Evolutionary conservation across 1,140 invertebrate species (phyloP).

Genomic region (Atta colombica): DNA sequence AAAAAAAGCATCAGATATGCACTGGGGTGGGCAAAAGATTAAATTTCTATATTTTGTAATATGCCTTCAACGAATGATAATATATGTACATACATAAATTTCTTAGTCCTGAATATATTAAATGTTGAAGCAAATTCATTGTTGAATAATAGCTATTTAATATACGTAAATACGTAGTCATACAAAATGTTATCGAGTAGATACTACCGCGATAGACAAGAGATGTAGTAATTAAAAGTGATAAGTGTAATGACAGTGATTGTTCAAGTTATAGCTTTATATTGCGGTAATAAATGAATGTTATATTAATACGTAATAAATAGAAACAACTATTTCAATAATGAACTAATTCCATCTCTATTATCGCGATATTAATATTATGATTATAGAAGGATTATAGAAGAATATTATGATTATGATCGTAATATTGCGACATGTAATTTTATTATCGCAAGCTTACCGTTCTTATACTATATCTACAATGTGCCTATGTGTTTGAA

Average conservation of each 20-base stretch:
- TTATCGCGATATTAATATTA: neutral
- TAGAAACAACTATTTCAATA: neutral
- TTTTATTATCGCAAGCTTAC: conserved; percentile 6
- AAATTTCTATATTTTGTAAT: conserved; percentile 8
- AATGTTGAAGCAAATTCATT: conserved; percentile 1
- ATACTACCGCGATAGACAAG: neutral
- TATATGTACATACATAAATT: neutral
- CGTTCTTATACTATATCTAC: neutral
- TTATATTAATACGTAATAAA: conserved; percentile 25
- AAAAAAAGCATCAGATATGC: no score
- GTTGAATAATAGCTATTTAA: conserved; percentile 10
- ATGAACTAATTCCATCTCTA: neutral
- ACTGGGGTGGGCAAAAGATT: no score
- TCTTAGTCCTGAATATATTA: neutral
- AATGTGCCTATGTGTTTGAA: conserved; percentile 5
- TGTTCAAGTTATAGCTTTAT: conserved; percentile 11
- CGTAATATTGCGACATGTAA: neutral
- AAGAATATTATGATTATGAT: neutral
- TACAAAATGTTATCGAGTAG: conserved; percentile 13
- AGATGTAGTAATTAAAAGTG: conserved; percentile 15
- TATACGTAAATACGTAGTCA: neutral
- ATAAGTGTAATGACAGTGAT: conserved; percentile 18
- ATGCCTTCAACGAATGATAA: neutral
- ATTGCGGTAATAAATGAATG: conserved; percentile 41
- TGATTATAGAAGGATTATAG: neutral